These are phyloP conservation scores for Narcine bancroftii DNA, from an alignment of 2,113 vertebrate species.

Conservation along the genomic window DNA sequence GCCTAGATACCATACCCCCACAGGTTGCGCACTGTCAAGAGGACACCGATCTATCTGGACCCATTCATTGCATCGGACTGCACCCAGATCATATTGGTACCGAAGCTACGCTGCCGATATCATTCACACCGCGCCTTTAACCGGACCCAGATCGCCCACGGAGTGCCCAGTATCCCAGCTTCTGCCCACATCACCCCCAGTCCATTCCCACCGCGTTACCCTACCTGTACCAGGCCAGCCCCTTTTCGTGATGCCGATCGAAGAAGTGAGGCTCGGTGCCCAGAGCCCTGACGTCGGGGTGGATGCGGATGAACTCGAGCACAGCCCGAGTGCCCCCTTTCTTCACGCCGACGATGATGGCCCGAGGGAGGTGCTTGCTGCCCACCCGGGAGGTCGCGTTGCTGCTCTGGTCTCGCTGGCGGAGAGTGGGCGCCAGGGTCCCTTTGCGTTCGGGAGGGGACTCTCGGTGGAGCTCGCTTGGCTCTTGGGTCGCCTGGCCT, in stretches of 20 bases:
- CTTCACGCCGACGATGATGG: conserved; percentile 87
- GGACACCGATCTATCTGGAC: no score
- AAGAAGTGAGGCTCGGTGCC: conserved; percentile 95
- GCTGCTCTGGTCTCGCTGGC: conserved; percentile 67
- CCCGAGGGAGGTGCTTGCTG: conserved; percentile 77
- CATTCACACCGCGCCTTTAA: not conserved
- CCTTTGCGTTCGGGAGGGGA: not conserved
- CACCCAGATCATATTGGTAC: not conserved
- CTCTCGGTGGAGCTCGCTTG: not conserved
- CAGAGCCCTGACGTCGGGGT: conserved; percentile 86
- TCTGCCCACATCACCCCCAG: not conserved
- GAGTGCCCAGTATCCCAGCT: no score
- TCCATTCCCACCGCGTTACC: not conserved
- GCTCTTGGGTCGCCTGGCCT: conserved; percentile 41
- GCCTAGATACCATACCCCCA: no score
- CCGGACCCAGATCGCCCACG: not conserved
- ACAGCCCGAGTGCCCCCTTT: conserved; percentile 90
- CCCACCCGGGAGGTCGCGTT: conserved; percentile 66
- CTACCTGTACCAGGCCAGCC: conserved; percentile 95
- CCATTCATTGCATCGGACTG: not conserved
- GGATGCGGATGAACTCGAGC: conserved; percentile 89
- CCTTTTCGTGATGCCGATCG: conserved; percentile 85
- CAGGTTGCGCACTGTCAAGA: no score
- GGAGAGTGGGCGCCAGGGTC: conserved; percentile 49
- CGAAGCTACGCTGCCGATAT: not conserved